These are phyloP conservation scores for Sibirionetta formosa DNA, from an alignment of 2,797 vertebrate genomes.

Conservation along the genomic window DNA sequence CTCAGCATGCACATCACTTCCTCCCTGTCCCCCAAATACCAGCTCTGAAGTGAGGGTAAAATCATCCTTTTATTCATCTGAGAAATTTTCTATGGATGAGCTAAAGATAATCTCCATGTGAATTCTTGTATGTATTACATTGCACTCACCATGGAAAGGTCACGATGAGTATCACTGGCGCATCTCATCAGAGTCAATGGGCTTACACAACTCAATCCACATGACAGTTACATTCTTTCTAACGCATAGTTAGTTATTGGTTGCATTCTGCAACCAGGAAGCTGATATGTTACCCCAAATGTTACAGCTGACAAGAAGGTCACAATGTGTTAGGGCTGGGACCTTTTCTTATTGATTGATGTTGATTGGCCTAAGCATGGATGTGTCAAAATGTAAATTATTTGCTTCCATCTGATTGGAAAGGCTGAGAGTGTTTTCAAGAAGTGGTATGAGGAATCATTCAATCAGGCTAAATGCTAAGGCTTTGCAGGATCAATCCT, in stretches of 20 bases:
- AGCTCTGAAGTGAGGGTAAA: conserved; percentile 2
- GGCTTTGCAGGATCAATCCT: background rate
- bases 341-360: conserved; percentile 8
- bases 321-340: background rate
- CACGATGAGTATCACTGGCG: background rate
- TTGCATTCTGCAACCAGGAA: background rate
- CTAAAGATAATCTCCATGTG: conserved; percentile 2
- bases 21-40: rapidly evolving
- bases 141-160: conserved; percentile 16
- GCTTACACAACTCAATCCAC: background rate
- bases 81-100: background rate
- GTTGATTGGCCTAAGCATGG: background rate
- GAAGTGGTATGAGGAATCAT: background rate
- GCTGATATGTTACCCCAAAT: rapidly evolving
- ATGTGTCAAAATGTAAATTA: background rate
- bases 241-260: background rate
- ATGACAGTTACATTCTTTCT: background rate
- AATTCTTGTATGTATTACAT: background rate
- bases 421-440: background rate
- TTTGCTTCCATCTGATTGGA: background rate
- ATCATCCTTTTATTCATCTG: background rate
- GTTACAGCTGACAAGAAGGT: background rate
- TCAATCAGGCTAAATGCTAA: background rate
- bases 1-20: background rate
- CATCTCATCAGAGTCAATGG: background rate